Evolutionary conservation across 2,113 vertebrate genomes (phyloP).

Genomic region (Paracanthobrama guichenoti): DNA sequence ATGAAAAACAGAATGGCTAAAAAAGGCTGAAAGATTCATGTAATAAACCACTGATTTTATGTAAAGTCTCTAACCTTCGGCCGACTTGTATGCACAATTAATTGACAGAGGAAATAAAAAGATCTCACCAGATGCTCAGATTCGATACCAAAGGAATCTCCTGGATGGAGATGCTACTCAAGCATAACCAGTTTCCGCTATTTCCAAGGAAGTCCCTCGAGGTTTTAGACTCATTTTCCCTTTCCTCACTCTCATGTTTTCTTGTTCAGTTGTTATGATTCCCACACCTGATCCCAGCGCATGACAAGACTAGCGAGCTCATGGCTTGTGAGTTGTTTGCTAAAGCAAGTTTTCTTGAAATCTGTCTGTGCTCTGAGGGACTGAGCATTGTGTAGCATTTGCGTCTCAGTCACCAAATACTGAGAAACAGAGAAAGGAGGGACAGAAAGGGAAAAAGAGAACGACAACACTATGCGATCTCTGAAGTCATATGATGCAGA

Average conservation of each 20-base stretch:
- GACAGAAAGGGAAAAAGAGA: slow-evolving; percentile 37
- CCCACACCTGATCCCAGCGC: slow-evolving; percentile 41
- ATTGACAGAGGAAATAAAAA: background rate
- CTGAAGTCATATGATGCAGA: slow-evolving; percentile 69
- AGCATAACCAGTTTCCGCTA: slow-evolving; percentile 29
- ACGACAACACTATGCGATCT: slow-evolving; percentile 71
- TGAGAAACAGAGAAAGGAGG: slow-evolving; percentile 55
- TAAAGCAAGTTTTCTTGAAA: slow-evolving; percentile 58
- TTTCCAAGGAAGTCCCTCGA: slow-evolving; percentile 30
- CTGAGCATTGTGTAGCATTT: slow-evolving; percentile 60
- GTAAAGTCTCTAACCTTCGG: background rate
- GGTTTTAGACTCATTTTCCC: slow-evolving; percentile 43
- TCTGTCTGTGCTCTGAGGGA: slow-evolving; percentile 54
- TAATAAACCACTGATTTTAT: background rate
- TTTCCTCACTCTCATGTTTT: slow-evolving; percentile 43
- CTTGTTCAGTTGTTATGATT: slow-evolving; percentile 43
- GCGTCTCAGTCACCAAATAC: slow-evolving; percentile 72
- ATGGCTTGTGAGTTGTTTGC: slow-evolving; percentile 54
- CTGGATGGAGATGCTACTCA: background rate
- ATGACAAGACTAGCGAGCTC: slow-evolving; percentile 48
- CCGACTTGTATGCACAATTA: slow-evolving; percentile 3
- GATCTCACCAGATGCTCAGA: slow-evolving; percentile 20
- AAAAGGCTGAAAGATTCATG: background rate
- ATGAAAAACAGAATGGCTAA: background rate
- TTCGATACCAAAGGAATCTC: background rate